Evolutionary conservation across 2,888 invertebrate species (phyloP), one percentile per base, ranked within the genome.

Genomic region (Rhagophthalmus giganteus): DNA sequence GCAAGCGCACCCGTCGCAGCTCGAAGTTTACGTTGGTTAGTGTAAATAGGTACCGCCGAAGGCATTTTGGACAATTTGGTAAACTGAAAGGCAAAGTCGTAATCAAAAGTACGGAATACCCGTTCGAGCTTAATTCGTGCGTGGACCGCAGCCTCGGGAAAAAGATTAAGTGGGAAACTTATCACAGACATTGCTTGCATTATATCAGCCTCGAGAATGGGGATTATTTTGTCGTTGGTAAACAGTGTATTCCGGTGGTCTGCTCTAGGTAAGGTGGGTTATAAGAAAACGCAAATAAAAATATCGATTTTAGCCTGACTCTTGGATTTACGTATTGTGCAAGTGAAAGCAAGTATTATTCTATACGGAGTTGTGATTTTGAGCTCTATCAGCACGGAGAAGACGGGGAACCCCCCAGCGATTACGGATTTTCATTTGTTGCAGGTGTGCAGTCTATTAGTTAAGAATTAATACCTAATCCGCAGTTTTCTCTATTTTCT

Each of bases 21-120:
- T n/a, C n/a, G n/a, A n/a, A n/a, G n/a, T n/a, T n/a, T n/a, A n/a
- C n/a, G n/a, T 11, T 30, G 8, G 4, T 32, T 16, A 16, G 7
- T 34, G 5, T 24, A 10, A 76, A 27, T 70, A 87, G 87, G 53
- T 74, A 80, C 24, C 87, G 87, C 69, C 86, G 87, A 74, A 83
- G 84, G 0, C 88, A 88, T 69, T 88, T 88, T 68, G 88, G 89
- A 63, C 88, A 89, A 73, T 84, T 84, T 78, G 87, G 87, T 1
- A 73, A 72, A 30, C 66, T 87, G 1, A 72, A 74, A 38, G 86
- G 85, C 2, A 75, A 70, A 1, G 78, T 81, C 0, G 70, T 69
- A 13, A 73, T 88, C 6, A 78, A 83, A 54, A 81, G 78, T 0
- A 72, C 72, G 53, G 60, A 65, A 35, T 77, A 79, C 49, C 52